Evolutionary conservation across 2,888 invertebrate species (phyloP).

Genomic region (Aricia artaxerxes): DNA sequence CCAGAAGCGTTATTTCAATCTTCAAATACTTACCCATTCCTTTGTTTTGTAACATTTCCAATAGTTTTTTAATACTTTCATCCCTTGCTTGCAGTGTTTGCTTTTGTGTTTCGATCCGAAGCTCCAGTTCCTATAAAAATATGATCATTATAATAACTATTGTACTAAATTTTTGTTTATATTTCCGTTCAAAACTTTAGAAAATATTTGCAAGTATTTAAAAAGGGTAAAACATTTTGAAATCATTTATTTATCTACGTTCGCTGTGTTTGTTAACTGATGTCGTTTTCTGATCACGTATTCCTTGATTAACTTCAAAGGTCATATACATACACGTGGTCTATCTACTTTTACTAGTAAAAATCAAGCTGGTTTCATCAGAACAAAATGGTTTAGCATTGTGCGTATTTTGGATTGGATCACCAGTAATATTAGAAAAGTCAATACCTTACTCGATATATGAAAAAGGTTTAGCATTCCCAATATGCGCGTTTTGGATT

Average conservation of each 20-base stretch:
- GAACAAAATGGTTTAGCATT: not conserved
- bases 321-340: not conserved
- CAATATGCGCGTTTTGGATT: not conserved
- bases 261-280: not conserved
- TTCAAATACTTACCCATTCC: conserved; percentile 90
- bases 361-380: not conserved
- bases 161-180: not conserved
- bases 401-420: not conserved
- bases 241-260: not conserved
- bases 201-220: not conserved
- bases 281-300: not conserved
- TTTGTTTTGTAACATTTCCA: conserved; percentile 99
- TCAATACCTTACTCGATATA: no score
- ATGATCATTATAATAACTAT: conserved; percentile 3
- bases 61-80: conserved; percentile 98
- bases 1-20: not conserved
- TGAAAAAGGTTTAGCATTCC: no score
- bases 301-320: not conserved
- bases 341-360: not conserved
- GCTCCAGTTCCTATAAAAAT: conserved; percentile 89
- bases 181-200: not conserved
- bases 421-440: not conserved
- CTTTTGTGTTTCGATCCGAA: conserved; percentile 98
- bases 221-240: not conserved
- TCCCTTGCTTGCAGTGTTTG: conserved; percentile 97